A percentile compares a stretch with the other conserved stretches of the same genome.
phyloP scores from a whole-genome alignment of 2,113 vertebrate species.

The Potamarius usumacintae region DNA sequence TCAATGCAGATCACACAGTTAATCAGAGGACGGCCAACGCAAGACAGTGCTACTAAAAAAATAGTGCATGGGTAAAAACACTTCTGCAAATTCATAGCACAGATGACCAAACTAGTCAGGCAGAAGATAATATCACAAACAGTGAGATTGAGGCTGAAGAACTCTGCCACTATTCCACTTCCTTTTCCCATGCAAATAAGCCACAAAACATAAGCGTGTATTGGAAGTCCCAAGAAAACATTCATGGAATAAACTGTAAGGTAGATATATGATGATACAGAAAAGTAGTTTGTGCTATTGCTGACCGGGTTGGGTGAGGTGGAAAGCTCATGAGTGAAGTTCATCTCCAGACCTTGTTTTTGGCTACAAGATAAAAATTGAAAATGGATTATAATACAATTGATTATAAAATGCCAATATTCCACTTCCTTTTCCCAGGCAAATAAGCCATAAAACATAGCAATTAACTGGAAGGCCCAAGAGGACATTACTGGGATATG shows the following conservation, averaged over 20 bases:
- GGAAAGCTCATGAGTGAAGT: slow-evolving; percentile 22
- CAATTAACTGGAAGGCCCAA: too few species aligned
- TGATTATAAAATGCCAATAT: too few species aligned
- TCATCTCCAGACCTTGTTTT: slow-evolving; percentile 27
- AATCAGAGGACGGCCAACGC: slow-evolving; percentile 24
- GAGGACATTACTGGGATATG: too few species aligned
- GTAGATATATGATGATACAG: background rate
- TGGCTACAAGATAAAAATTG: background rate
- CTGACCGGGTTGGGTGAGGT: background rate
- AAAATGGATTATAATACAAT: too few species aligned
- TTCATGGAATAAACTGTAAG: background rate
- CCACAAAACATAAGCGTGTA: slow-evolving; percentile 27
- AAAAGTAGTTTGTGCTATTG: background rate
- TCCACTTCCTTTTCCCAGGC: too few species aligned
- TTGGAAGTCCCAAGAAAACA: slow-evolving; percentile 5
- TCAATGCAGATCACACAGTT: slow-evolving; percentile 31
- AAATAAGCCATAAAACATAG: too few species aligned
- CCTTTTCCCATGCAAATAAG: slow-evolving; percentile 1
- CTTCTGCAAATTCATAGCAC: background rate
- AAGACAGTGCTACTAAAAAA: background rate
- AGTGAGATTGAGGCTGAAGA: slow-evolving; percentile 34
- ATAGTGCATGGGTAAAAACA: too few species aligned
- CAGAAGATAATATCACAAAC: slow-evolving; percentile 35
- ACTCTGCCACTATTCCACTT: slow-evolving; percentile 20
- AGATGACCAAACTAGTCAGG: background rate